These are phyloP conservation scores for Leucosticte australis DNA, from an alignment of 2,113 vertebrate genomes.

Conservation along the genomic window DNA sequence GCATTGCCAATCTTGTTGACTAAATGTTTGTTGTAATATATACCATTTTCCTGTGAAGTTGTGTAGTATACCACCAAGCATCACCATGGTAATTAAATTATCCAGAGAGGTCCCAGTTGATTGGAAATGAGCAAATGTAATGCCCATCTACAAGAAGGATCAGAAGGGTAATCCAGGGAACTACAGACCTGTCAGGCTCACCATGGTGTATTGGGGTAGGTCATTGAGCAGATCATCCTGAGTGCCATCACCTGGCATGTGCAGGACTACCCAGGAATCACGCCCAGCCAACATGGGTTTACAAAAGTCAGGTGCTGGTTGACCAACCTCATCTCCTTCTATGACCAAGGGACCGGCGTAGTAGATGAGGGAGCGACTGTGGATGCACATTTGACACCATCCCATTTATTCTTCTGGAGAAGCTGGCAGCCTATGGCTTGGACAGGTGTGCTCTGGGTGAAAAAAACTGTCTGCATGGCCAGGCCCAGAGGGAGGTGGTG, in stretches of 20 bases:
- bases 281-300: background rate
- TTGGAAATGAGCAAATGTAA: background rate
- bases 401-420: background rate
- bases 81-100: background rate
- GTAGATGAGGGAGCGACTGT: background rate
- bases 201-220: rapidly evolving
- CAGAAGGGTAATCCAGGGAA: background rate
- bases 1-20: background rate
- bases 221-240: background rate
- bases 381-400: background rate
- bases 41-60: background rate
- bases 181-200: background rate
- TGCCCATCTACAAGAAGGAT: background rate
- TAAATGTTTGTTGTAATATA: background rate
- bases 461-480: background rate
- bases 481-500: background rate
- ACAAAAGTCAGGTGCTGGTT: background rate
- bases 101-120: background rate
- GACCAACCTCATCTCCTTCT: background rate
- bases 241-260: rapidly evolving
- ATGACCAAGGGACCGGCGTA: background rate
- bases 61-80: background rate
- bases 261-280: background rate
- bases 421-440: background rate
- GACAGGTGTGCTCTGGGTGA: background rate